Conservation (phyloP, 2,113 vertebrate genomes). For the Albula glossodonta region DNA sequence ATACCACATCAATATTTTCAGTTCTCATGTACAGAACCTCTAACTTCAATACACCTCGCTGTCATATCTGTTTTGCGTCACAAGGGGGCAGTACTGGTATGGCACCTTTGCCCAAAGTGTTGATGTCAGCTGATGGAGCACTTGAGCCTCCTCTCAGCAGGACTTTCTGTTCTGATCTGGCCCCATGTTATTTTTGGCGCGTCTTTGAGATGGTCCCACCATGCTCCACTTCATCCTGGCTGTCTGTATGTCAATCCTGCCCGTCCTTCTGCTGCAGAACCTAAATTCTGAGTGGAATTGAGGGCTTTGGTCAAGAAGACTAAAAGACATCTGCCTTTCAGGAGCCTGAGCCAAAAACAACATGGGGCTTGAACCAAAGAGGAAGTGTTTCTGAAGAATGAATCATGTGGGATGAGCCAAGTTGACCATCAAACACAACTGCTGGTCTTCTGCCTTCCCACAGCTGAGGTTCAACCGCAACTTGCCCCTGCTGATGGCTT, state of each 20-base stretch:
- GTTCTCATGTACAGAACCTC: not conserved
- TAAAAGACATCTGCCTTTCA: not conserved
- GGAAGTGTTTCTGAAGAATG: not conserved
- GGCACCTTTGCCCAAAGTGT: not conserved
- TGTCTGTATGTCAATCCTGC: not conserved
- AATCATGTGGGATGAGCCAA: not conserved
- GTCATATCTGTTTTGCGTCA: not conserved
- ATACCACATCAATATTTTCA: not conserved
- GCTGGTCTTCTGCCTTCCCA: not conserved
- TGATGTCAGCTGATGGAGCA: not conserved
- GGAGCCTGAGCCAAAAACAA: not conserved
- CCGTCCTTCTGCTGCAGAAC: not conserved
- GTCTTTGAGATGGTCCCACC: not conserved
- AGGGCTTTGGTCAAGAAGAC: no score
- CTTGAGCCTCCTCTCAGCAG: not conserved
- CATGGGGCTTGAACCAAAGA: no score
- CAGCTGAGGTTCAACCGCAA: not conserved
- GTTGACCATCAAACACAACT: not conserved
- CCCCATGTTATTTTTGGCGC: not conserved
- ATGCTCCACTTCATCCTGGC: not conserved
- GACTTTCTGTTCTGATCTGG: not conserved
- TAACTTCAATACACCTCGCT: no score
- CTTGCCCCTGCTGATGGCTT: not conserved
- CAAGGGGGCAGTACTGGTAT: slow-evolving; percentile 4
- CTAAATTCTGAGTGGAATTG: not conserved